A percentile compares a stretch with the other conserved stretches of the same genome.
Conservation (phyloP, 2,888 invertebrate species). For the Ectemnius continuus region DNA sequence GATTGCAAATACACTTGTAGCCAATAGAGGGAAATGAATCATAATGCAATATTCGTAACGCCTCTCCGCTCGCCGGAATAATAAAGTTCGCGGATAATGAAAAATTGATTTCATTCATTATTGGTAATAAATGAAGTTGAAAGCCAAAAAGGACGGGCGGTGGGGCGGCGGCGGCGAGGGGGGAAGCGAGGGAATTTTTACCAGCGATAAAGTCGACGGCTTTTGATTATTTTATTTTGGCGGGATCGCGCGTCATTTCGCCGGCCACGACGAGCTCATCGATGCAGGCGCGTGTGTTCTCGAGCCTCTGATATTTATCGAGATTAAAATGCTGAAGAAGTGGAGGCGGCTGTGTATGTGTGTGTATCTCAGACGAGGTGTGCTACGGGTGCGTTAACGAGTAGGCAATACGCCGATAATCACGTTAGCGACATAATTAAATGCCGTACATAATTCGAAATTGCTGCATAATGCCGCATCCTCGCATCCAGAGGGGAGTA, state of each 20-base stretch:
- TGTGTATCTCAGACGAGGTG: constrained; percentile 41
- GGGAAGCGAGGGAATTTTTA: constrained; percentile 53
- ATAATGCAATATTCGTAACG: constrained; percentile 36
- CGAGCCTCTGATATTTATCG: constrained; percentile 23
- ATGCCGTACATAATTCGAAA: constrained; percentile 56
- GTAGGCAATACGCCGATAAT: constrained; percentile 49
- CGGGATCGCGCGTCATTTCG: constrained; percentile 40
- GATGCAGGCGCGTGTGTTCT: background rate
- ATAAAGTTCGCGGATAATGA: constrained; percentile 56
- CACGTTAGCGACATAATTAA: constrained; percentile 53
- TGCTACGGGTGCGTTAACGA: constrained; percentile 39
- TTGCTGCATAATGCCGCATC: constrained; percentile 48
- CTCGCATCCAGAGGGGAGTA: no score
- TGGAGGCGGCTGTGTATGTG: background rate
- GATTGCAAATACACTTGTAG: no score
- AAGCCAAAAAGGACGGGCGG: constrained; percentile 18
- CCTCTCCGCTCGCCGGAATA: constrained; percentile 1
- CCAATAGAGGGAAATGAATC: no score
- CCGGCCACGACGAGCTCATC: no score
- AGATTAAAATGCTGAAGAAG: constrained; percentile 21
- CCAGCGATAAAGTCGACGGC: constrained; percentile 52
- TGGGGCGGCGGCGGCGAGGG: constrained; percentile 1
- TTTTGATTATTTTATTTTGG: constrained; percentile 61
- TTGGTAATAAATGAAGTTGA: constrained; percentile 53
- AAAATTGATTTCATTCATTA: constrained; percentile 60